These are phyloP conservation scores for Martes martes DNA, from an alignment of 2,113 vertebrate species.

Conservation along the genomic window DNA sequence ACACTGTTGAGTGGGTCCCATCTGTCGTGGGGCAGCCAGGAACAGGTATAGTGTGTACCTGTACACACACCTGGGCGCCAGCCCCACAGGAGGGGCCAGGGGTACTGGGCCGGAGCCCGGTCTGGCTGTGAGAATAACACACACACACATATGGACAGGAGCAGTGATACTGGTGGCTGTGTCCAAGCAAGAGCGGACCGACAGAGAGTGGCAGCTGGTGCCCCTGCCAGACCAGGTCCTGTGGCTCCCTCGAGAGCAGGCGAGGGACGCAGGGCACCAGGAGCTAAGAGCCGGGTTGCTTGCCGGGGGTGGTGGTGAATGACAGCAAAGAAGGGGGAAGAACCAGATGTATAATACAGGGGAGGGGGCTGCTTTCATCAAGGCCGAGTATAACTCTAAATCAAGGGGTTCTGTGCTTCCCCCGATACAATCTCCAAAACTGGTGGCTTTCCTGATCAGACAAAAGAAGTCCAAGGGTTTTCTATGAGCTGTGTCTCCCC, in stretches of 20 bases:
- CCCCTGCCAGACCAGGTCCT: background rate
- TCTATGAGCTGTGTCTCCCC: background rate
- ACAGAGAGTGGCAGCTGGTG: background rate
- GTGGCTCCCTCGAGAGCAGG: background rate
- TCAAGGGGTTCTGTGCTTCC: background rate
- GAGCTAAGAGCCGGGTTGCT: background rate
- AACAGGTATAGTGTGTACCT: background rate
- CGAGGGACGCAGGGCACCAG: background rate
- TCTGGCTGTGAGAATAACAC: fast-evolving
- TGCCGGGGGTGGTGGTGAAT: background rate
- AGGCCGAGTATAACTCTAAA: background rate
- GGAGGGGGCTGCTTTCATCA: background rate
- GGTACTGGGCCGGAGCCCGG: background rate
- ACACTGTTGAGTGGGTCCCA: background rate
- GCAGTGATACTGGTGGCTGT: fast-evolving
- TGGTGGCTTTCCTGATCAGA: background rate
- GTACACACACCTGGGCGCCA: background rate
- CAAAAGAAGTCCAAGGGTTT: background rate
- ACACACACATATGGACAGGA: fast-evolving
- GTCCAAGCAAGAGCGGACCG: background rate
- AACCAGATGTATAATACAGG: fast-evolving
- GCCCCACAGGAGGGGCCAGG: background rate
- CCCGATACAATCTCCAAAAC: background rate
- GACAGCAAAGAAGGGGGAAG: background rate
- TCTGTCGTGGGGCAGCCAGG: background rate